These are phyloP conservation scores for Trichomalopsis sarcophagae DNA, from an alignment of 1,140 invertebrate genomes.

Conservation along the genomic window DNA sequence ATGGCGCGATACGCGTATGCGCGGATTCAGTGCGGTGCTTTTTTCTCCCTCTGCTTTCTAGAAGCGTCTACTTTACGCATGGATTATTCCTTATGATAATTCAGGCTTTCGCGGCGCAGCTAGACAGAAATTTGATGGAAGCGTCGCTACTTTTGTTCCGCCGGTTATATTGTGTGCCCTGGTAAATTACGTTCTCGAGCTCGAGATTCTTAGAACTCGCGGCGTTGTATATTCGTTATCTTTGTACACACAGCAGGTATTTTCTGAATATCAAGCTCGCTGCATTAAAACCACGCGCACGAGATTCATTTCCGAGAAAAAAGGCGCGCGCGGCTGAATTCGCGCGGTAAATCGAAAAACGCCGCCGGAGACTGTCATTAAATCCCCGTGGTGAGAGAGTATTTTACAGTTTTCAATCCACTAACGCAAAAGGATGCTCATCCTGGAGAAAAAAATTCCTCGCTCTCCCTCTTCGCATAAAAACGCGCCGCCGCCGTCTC, in stretches of 20 bases:
- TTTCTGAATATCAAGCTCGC: too few species aligned
- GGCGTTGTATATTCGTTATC: too few species aligned
- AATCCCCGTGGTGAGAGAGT: neutral
- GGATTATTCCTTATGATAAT: neutral
- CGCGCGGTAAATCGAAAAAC: neutral
- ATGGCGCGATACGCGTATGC: neutral
- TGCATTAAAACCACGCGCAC: too few species aligned
- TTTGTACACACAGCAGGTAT: too few species aligned
- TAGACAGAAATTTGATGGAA: neutral
- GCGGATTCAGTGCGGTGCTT: neutral
- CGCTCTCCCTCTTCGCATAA: neutral
- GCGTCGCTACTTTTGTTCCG: neutral
- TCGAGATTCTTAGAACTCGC: too few species aligned
- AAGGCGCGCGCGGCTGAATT: neutral
- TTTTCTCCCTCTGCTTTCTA: neutral
- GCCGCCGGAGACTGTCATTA: neutral
- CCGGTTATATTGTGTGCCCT: neutral
- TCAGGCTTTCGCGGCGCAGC: neutral
- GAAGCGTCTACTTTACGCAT: constrained; percentile 5
- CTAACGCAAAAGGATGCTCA: neutral
- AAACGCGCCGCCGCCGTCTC: neutral
- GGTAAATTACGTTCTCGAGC: neutral
- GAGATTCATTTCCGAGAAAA: neutral
- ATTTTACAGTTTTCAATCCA: neutral
- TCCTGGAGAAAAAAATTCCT: neutral